Evolutionary conservation across 2,797 vertebrate genomes (phyloP), one percentile per base, ranked within the genome.

Genomic region (Sebastes jordani): DNA sequence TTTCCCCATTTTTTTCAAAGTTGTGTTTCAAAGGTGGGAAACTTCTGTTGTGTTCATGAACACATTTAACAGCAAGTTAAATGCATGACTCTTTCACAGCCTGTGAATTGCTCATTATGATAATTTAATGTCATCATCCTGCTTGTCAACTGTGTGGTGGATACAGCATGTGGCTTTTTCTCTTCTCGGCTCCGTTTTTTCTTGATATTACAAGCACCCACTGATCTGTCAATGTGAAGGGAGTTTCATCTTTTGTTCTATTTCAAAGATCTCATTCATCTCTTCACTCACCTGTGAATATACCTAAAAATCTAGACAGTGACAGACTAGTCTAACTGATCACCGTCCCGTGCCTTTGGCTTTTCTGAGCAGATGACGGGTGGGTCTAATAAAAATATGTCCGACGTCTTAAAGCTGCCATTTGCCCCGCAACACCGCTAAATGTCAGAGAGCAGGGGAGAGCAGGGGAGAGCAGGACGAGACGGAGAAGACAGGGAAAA

Each of bases 331-430:
- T 77, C 11, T 36, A 56, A 80, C 63, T 77, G 78, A 90, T 87
- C 75, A 80, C 71, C 68, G 25, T 59, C 11, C 64, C 32, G 32
- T 49, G 61, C 62, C 74, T 80, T 27, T n/a, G 46, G 83, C 81
- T 86, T 62, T 66, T 66, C 14, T 8, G 49, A 52, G 59, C 18
- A 54, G 79, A 82, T 75, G 81, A 87, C 49, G 55, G 74, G 75
- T 68, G 55, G 42, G 62, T 80, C 78, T 88, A 90, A 92, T 85
- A 87, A 85, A 89, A 91, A 72, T 82, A 83, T 71, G 86, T 60
- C 76, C 62, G 69, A 80, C 74, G 77, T 80, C 87, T 86, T 76
- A 75, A 83, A 89, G 87, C 88, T 75, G 68, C 78, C 66, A 11
- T 88, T 88, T 76, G 77, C 84, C 90, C 88, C 20, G 82, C 68